Evolutionary conservation across 2,797 vertebrate genomes (phyloP).

Genomic region (Sebastes iracundus): DNA sequence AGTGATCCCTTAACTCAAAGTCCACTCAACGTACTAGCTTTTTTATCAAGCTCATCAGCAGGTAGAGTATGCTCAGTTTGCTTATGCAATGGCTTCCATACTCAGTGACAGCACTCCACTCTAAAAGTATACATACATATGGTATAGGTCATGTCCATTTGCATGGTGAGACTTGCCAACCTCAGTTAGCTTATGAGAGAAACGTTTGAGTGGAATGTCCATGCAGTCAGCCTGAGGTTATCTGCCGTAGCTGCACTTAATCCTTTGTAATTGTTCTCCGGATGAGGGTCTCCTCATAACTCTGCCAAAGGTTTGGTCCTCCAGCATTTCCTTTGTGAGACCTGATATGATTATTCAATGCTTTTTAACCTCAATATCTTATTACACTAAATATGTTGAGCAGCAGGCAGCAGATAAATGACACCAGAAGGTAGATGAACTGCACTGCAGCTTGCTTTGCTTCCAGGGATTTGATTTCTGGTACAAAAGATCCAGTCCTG

Average conservation of each 20-base stretch:
- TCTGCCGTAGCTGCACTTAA: conserved; percentile 30
- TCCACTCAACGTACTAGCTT: not conserved
- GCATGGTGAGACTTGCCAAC: conserved; percentile 1
- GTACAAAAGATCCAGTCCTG: conserved; percentile 20
- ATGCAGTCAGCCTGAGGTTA: conserved; percentile 20
- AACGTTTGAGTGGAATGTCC: conserved; percentile 32
- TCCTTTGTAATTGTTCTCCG: conserved; percentile 41
- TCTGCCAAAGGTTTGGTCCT: not conserved
- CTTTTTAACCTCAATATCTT: conserved; percentile 16
- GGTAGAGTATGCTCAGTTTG: not conserved
- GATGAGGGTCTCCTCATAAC: conserved; percentile 20
- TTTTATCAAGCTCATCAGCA: not conserved
- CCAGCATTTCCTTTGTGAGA: conserved; percentile 9
- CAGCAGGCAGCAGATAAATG: not conserved
- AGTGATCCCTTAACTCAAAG: not conserved
- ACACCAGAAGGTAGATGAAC: conserved; percentile 1
- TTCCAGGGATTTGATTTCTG: conserved; percentile 31
- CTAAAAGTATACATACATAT: not conserved
- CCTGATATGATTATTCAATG: not conserved
- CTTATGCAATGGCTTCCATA: not conserved
- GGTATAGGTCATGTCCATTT: not conserved
- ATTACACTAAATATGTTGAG: not conserved
- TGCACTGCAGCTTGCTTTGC: conserved; percentile 10
- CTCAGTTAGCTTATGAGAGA: not conserved
- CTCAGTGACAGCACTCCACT: no score